These are phyloP conservation scores for Apis mellifera DNA, from an alignment of 1,140 invertebrate genomes.

Conservation along the genomic window DNA sequence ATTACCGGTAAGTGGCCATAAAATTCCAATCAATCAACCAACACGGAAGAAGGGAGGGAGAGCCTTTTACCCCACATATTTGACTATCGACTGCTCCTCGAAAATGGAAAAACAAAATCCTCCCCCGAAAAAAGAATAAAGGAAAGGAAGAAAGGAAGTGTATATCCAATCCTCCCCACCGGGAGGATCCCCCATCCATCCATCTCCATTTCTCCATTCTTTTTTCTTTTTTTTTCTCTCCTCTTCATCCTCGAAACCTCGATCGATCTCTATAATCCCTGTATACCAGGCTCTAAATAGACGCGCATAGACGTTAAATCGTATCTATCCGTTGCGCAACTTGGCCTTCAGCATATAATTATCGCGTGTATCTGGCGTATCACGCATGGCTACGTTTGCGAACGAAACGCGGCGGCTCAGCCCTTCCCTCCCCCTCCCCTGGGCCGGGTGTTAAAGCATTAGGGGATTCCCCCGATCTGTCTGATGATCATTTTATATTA, in stretches of 20 bases:
- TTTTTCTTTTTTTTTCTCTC: too few species aligned
- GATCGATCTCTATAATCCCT: slow-evolving; percentile 39
- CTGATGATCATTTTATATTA: slow-evolving; percentile 74
- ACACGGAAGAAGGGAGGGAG: too few species aligned
- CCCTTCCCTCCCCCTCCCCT: not conserved
- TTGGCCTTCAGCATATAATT: slow-evolving; percentile 52
- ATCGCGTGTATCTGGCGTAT: slow-evolving; percentile 48
- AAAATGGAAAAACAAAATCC: not conserved
- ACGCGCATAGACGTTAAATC: slow-evolving; percentile 21
- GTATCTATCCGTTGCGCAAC: slow-evolving; percentile 11
- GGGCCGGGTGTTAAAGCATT: slow-evolving; percentile 65
- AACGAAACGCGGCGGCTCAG: slow-evolving; percentile 59
- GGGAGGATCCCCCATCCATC: not conserved
- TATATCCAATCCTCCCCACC: not conserved
- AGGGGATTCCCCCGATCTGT: slow-evolving; percentile 70
- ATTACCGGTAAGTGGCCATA: slow-evolving; percentile 31
- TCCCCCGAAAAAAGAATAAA: not conserved
- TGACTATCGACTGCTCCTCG: not conserved
- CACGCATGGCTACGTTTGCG: slow-evolving; percentile 60
- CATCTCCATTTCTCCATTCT: not conserved
- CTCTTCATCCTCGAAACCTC: not conserved
- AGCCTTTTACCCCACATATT: slow-evolving; percentile 15
- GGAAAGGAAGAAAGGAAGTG: not conserved
- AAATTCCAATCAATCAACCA: slow-evolving; percentile 42
- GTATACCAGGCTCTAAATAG: slow-evolving; percentile 20